phyloP scores from a whole-genome alignment of 2,113 vertebrate genomes.

The Struthidea cinerea region DNA sequence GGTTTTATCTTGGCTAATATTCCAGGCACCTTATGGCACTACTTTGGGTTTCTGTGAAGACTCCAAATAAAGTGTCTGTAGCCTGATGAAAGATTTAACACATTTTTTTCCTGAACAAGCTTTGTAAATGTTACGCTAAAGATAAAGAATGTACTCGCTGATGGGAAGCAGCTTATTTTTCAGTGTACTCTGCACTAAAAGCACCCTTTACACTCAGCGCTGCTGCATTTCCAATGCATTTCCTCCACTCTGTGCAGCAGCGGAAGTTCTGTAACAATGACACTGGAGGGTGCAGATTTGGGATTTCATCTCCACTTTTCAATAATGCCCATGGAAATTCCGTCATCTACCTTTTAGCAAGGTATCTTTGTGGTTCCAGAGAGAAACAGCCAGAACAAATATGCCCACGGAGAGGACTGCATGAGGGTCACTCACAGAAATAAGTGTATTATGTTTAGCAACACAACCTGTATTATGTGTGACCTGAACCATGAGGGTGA shows the following conservation, averaged over 20 bases:
- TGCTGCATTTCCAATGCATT: neutral
- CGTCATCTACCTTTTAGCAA: neutral
- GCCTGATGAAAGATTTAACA: slow-evolving; percentile 63
- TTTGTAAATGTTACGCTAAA: slow-evolving; percentile 7
- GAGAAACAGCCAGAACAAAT: neutral
- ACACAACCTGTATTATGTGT: neutral
- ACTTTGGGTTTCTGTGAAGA: slow-evolving; percentile 48
- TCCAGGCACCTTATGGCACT: slow-evolving; percentile 69
- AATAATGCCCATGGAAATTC: neutral
- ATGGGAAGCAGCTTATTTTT: slow-evolving; percentile 42
- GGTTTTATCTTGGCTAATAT: slow-evolving; percentile 73
- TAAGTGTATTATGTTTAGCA: neutral
- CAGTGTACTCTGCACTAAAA: neutral
- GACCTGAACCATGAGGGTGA: neutral
- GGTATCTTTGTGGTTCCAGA: neutral
- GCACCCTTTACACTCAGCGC: neutral
- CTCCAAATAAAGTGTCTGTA: slow-evolving; percentile 58
- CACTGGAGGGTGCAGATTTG: neutral
- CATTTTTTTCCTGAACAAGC: slow-evolving; percentile 40
- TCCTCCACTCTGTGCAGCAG: neutral
- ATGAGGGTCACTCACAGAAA: neutral
- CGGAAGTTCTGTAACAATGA: neutral
- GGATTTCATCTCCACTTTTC: neutral
- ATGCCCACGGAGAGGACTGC: neutral
- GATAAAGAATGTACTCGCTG: slow-evolving; percentile 21